A percentile compares a stretch with the other conserved stretches of the same genome.
Evolutionary conservation across 2,888 invertebrate species (phyloP).

Genomic region (Colostygia pectinataria): DNA sequence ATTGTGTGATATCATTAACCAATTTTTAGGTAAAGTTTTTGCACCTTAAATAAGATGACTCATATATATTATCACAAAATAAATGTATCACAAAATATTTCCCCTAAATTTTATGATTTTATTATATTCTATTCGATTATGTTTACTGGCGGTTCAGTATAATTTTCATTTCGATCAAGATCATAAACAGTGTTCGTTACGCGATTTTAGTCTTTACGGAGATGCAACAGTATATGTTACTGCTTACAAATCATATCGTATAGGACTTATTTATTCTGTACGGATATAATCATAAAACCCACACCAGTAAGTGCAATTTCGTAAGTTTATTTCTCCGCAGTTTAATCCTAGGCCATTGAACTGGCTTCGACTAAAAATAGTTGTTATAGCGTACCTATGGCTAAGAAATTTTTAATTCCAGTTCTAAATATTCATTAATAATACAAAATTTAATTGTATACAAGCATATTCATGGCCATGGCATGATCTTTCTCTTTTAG

Average conservation of each 20-base stretch:
- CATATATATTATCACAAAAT: too few relatives aligned
- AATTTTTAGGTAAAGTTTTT: too few relatives aligned
- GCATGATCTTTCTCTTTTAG: too few relatives aligned
- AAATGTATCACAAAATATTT: constrained; percentile 42
- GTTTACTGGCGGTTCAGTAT: constrained; percentile 45
- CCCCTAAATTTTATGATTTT: constrained; percentile 48
- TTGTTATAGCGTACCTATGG: constrained; percentile 44
- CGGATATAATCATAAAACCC: constrained; percentile 45
- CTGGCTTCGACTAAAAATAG: constrained; percentile 43
- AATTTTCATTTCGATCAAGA: constrained; percentile 33
- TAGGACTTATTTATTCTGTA: constrained; percentile 41
- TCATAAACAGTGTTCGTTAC: constrained; percentile 26
- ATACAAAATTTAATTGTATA: too few relatives aligned
- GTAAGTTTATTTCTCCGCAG: constrained; percentile 47
- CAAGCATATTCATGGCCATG: too few relatives aligned
- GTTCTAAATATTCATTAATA: too few relatives aligned
- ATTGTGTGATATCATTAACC: background rate
- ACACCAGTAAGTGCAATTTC: constrained; percentile 47
- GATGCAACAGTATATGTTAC: constrained; percentile 31
- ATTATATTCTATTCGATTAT: constrained; percentile 51
- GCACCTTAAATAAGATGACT: too few relatives aligned
- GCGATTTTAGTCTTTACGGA: constrained; percentile 26
- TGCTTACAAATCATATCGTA: constrained; percentile 32
- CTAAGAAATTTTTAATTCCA: constrained; percentile 2
- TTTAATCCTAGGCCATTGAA: constrained; percentile 45